A percentile compares a stretch with the other conserved stretches of the same genome.
Evolutionary conservation across 2,888 invertebrate genomes (phyloP).

Genomic region (Biston betularia): DNA sequence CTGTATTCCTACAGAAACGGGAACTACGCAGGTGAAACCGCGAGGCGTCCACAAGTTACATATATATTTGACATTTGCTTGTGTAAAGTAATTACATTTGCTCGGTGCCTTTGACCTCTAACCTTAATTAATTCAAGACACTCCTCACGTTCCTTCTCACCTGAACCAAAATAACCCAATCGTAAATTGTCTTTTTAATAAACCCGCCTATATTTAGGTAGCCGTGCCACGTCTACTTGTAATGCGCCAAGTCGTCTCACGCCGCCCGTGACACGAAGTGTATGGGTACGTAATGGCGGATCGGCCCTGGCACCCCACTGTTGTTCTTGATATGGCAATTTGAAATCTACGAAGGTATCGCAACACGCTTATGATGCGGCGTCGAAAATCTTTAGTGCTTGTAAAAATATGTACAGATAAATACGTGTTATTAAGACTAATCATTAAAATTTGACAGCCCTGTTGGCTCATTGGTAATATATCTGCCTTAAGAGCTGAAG

Average conservation of each 20-base stretch:
- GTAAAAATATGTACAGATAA: too few species aligned
- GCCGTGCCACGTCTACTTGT: conserved; percentile 16
- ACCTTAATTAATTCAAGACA: conserved; percentile 10
- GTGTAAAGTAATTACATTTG: neutral
- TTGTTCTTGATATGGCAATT: conserved; percentile 13
- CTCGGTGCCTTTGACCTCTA: conserved; percentile 3
- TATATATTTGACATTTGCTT: neutral
- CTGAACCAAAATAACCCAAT: conserved; percentile 22
- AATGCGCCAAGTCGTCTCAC: conserved; percentile 7
- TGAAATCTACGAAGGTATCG: conserved; percentile 4
- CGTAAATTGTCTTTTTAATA: conserved; percentile 23
- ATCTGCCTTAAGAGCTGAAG: too few species aligned
- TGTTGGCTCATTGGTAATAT: too few species aligned
- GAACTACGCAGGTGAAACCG: too few species aligned
- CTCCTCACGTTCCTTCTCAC: neutral
- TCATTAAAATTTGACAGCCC: too few species aligned
- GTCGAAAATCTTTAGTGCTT: too few species aligned
- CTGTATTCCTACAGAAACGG: too few species aligned
- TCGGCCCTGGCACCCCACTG: neutral
- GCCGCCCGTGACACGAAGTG: neutral
- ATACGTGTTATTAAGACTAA: too few species aligned
- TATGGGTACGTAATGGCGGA: conserved; percentile 6
- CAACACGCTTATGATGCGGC: neutral
- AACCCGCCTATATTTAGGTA: conserved; percentile 15
- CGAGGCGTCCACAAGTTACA: too few species aligned